Evolutionary conservation across 2,797 vertebrate species (phyloP), one percentile per base, ranked within the genome.

Genomic region (Varecia variegata): DNA sequence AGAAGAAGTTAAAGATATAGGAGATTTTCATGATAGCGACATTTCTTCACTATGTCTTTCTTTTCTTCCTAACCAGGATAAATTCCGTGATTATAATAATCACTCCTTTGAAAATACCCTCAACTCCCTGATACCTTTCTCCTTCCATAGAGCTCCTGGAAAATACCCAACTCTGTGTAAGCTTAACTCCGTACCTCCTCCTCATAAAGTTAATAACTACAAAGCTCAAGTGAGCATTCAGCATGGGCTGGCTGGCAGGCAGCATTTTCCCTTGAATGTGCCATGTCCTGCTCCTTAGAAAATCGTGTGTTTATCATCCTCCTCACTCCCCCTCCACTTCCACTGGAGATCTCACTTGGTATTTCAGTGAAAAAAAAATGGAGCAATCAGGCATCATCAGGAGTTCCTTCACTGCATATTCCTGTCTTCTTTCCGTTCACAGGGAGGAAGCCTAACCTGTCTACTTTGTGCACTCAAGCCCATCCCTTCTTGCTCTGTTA

Each of bases 221-320:
- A 23, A 13, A 88, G 23, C 25, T 76, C 73, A n/a, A 12, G 3
- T 73, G 71, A 20, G 1, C 68, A 6, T 40, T 85, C 58, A 18
- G 43, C 17, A 0, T 25, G 43, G 12, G n/a, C 14, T 9, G 62
- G 11, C 21, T 1, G 0, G 13, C 35, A 11, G 10, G 18, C 32
- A 56, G 5, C 52, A 3, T 68, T 62, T 90, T 90, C 52, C 68
- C 54, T 17, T 35, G 38, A 20, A 23, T 25, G 54, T 40, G 47
- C 35, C 47, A 5, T 5, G 32, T 47, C 67, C 27, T 18, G 0
- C 20, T 71, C 52, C 40, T 38, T 54, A 86, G 23, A 50, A 56
- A 21, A n/a, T 32, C 5, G 12, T 10, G 8, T 38, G 11, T 45
- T 43, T 77, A 8, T 45, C 50, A 18, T 38, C 68, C 73, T 73